Base-by-base conservation (phyloP, 2,888 invertebrate genomes). In the Torymus tubicola region DNA sequence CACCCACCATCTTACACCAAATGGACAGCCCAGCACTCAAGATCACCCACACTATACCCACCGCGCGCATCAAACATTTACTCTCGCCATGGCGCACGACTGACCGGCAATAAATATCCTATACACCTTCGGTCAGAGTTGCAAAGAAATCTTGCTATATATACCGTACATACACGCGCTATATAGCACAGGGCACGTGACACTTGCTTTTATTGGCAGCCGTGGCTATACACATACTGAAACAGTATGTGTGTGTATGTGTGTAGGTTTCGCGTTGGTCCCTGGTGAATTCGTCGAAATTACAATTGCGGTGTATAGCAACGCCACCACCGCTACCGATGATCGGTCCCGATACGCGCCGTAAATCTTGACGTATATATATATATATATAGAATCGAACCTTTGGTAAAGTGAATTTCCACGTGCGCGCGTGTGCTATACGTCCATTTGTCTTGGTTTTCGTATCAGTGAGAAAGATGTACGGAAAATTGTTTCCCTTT, bases 321-420 rank as follows among this genome's bases (percentile, higher is more conserved):
- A 8, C 42, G 42, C 42, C 8, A 8, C 42, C 5, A 1, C 42
- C 21, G 21, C 21, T 21, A 8, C 42, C 42, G 42, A 42, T 42
- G 42, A 42, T 13, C 31, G 2, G 31, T 21, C 8, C 11, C 31
- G 60, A 58, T 69, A 21, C 10, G 16, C 24, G 10, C 21, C 55
- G 65, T 68, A 73, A 63, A 79, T 79, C 50, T 69, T 68, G 52
- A 13, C 8, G 16, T 18, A 13, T 24, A 3, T 11, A 10, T n/a
- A n/a, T 11, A 10, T 31, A 10, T n/a, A n/a, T 11, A 10, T 31
- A 67, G 21, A 21, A 21, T 21, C 21, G 21, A 21, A 8, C 42
- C 42, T 42, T 8, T 8, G 42, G 42, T 42, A 71, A 68, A 86
- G 85, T 86, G 87, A 85, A 86, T 86, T 86, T 85, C 83, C 78